Percentiles rank a stretch among this genome's conserved stretches.
Conservation (phyloP, 1,140 invertebrate species). For the Philopotamus ludificatus region DNA sequence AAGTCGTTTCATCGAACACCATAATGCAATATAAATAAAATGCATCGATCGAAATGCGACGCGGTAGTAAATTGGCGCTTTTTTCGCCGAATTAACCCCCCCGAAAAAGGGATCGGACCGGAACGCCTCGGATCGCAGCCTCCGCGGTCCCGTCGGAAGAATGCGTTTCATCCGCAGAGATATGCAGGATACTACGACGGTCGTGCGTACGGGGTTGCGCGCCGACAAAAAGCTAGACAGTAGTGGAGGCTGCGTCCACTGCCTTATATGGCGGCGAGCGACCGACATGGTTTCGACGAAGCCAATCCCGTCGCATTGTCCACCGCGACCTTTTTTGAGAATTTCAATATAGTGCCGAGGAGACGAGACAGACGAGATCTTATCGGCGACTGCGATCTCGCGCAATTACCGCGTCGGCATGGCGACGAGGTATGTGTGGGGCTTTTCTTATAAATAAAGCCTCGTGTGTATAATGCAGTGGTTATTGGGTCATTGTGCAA, state of each 20-base stretch:
- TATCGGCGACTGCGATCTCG: not conserved
- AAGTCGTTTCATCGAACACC: too few species aligned
- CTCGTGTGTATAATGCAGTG: too few species aligned
- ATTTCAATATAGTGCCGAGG: slow-evolving; percentile 8
- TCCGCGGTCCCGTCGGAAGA: too few species aligned
- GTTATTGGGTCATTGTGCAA: too few species aligned
- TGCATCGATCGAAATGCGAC: too few species aligned
- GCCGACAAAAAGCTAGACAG: slow-evolving; percentile 5
- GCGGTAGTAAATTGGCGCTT: too few species aligned
- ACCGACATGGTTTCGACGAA: not conserved
- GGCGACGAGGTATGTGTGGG: not conserved
- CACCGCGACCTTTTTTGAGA: slow-evolving; percentile 7
- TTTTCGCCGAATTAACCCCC: too few species aligned
- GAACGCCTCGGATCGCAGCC: not conserved
- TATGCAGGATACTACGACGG: not conserved
- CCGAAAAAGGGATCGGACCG: not conserved
- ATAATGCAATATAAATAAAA: too few species aligned
- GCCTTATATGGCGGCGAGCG: not conserved
- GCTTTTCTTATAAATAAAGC: too few species aligned
- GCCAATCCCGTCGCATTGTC: slow-evolving; percentile 3
- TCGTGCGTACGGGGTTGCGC: slow-evolving; percentile 1
- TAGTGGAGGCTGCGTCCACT: not conserved
- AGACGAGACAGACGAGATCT: not conserved
- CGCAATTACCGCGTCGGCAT: not conserved
- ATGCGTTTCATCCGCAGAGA: not conserved